Base-by-base conservation (phyloP, 2,113 vertebrate species). In the Rutilus rutilus region DNA sequence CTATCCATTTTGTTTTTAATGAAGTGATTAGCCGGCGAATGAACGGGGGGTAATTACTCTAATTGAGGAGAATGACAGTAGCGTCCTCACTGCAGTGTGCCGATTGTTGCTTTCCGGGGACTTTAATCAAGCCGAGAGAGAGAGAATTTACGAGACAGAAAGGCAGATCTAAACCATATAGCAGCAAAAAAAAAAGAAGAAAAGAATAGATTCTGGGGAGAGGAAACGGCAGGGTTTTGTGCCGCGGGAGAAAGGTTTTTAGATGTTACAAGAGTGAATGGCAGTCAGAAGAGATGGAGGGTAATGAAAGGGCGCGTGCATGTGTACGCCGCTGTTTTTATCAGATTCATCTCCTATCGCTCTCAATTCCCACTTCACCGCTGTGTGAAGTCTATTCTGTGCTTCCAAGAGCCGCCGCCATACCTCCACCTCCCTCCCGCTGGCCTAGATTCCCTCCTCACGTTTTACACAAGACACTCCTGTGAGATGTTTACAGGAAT, bases 1-100 rank as follows among this genome's bases (percentile, higher is more conserved):
- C 93, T 91, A 91, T 93, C 91, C 92, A 94, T 95, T 95, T 94
- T 93, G 91, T 93, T 95, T 93, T 95, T 95, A 95, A 95, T 94
- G 94, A 95, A 95, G 92, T 94, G 94, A 95, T 95, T 95, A 94
- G 92, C 82, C 91, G 90, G 90, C 85, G 92, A 93, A 92, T 85
- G 93, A 93, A 93, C 92, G 91, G 92, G 94, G 93, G 92, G 92
- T 92, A 93, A 95, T 95, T 95, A 95, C 92, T 93, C 92, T 93
- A 94, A 94, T 93, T 93, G 92, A 92, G 90, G 86, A 91, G 91
- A 92, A 91, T 92, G 92, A 93, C 93, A 93, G 94, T 89, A 90
- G 90, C 87, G 79, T 91, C 87, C 91, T 89, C 86, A 88, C 90
- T 91, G 91, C 86, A 88, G 86, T 88, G 91, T 84, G 86, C 89